Evolutionary conservation across 1,140 invertebrate species (phyloP).

Genomic region (Coptotermes formosanus): DNA sequence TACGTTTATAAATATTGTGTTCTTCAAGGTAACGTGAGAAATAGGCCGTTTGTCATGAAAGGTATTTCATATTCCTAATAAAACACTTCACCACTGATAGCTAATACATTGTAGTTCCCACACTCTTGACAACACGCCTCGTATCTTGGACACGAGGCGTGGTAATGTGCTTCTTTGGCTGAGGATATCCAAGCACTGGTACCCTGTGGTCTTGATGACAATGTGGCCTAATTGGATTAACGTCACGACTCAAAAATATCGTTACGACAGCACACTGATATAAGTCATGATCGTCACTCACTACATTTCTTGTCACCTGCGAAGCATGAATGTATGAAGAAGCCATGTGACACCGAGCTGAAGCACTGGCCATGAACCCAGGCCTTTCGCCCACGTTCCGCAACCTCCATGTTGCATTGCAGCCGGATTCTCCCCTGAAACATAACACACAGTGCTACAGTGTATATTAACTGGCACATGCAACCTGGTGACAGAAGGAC

Average conservation of each 20-base stretch:
- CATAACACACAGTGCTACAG: not conserved
- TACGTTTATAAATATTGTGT: not conserved
- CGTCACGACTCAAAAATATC: too few relatives aligned
- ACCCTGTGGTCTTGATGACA: not conserved
- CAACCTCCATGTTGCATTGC: conserved; percentile 54
- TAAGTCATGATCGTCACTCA: not conserved
- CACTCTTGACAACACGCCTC: not conserved
- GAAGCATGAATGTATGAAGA: not conserved
- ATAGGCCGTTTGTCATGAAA: conserved; percentile 10
- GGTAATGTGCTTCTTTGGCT: not conserved
- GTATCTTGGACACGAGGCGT: not conserved
- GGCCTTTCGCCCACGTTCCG: conserved; percentile 36
- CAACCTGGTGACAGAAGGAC: too few relatives aligned
- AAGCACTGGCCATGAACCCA: conserved; percentile 30
- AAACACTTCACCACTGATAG: not conserved
- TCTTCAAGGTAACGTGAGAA: not conserved
- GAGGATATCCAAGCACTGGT: not conserved
- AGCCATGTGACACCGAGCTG: not conserved
- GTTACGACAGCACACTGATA: not conserved
- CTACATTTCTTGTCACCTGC: not conserved
- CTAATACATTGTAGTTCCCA: too few relatives aligned
- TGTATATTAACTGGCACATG: too few relatives aligned
- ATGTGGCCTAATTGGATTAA: not conserved
- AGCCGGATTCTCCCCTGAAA: conserved; percentile 55
- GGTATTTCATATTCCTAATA: not conserved